Base-by-base conservation (phyloP, 2,888 invertebrate genomes). In the Tolmerus cingulatus region DNA sequence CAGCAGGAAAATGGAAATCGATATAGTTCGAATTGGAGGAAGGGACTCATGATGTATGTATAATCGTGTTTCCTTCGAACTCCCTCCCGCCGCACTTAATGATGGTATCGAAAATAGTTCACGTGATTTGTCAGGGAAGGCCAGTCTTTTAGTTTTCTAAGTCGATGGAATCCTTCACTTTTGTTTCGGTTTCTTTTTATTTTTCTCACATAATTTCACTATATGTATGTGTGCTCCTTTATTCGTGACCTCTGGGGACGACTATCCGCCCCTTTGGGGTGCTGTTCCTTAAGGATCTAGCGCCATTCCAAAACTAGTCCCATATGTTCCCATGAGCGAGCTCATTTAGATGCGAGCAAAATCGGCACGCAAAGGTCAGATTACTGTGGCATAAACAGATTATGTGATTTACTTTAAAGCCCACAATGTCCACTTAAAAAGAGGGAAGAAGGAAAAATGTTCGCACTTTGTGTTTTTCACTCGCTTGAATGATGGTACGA, bases 311-410 rank as follows among this genome's bases (percentile, higher is more conserved):
- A 7, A 40, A 2, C 9, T 16, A 27, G 43, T 81, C 51, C 51
- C 55, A 81, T 27, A 55, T 81, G 81, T n/a, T 81, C 12, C 55
- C 30, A 34, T n/a, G 30, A 82, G 16, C 9, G 37, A 82, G 57
- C 34, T 57, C 57, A 66, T 57, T 57, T 82, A 74, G 46, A 74
- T 85, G 46, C 74, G 43, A 74, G 40, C 85, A 74, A 84, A 46
- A 30, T 46, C 43, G 85, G 46, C 85, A 85, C 85, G 85, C 85
- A 85, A 85, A 85, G 85, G 85, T 85, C 85, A 85, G 85, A 85
- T 74, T 85, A 43, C 27, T 46, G 74, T 85, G 85, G 85, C 74
- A 46, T 74, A 74, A 30, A 40, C 85, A 74, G 74, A 85, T 81
- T 81, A 27, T 57, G 57, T 37, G 30, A 74, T 85, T 46, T 74